phyloP scores from a whole-genome alignment of 1,140 invertebrate genomes.

The Panulirus ornatus region DNA sequence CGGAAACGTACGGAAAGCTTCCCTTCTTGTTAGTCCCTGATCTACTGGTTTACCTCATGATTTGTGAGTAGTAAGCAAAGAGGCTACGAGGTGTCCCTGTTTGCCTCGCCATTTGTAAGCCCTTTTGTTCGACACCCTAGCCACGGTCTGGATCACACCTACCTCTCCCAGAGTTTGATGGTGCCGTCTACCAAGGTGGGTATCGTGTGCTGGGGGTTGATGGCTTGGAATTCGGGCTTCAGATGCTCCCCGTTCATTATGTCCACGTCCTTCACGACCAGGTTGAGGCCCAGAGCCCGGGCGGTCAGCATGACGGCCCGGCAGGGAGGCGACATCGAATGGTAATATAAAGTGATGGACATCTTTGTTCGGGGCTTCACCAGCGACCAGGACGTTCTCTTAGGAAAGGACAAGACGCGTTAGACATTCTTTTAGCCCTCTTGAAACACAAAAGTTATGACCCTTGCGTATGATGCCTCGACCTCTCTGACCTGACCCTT shows the following conservation, averaged over 20 bases:
- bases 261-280: constrained; percentile 76
- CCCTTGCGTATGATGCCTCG: too few relatives aligned
- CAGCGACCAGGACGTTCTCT: too few relatives aligned
- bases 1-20: not conserved
- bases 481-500: too few relatives aligned
- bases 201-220: constrained; percentile 74
- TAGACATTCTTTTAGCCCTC: too few relatives aligned
- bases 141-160: not conserved
- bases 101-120: not conserved
- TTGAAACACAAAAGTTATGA: too few relatives aligned
- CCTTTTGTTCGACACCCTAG: not conserved
- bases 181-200: constrained; percentile 75
- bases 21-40: not conserved
- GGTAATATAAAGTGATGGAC: constrained; percentile 75
- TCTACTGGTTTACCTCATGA: not conserved
- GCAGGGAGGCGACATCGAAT: constrained; percentile 75
- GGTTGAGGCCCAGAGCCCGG: constrained; percentile 69
- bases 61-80: not conserved
- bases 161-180: constrained; percentile 72
- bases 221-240: constrained; percentile 75
- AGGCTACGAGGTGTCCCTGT: not conserved
- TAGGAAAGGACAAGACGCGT: too few relatives aligned
- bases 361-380: too few relatives aligned
- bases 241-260: constrained; percentile 75
- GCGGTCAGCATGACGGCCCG: constrained; percentile 75